Evolutionary conservation across 2,797 vertebrate genomes (phyloP).

Genomic region (Hemitrygon akajei): DNA sequence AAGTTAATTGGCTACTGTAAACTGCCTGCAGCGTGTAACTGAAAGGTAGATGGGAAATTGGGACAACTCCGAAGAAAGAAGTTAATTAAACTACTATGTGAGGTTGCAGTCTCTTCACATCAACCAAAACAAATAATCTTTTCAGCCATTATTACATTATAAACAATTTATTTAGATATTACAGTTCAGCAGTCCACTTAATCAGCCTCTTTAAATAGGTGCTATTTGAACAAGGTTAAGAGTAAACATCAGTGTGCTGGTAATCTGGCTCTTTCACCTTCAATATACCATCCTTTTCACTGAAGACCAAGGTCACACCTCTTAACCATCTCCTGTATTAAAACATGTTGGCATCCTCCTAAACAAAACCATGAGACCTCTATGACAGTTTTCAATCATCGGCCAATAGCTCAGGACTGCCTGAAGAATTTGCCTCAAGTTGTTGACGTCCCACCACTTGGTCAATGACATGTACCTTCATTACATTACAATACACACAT

Average conservation of each 20-base stretch:
- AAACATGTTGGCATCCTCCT: neutral
- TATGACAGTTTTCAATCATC: neutral
- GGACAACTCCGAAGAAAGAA: neutral
- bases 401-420: neutral
- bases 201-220: constrained; percentile 6
- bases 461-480: neutral
- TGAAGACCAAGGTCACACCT: neutral
- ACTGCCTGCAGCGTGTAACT: no score
- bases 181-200: constrained; percentile 29
- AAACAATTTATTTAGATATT: constrained; percentile 34
- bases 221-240: constrained; percentile 10
- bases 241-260: neutral
- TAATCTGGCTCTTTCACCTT: neutral
- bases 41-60: no score
- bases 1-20: no score
- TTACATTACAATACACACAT: neutral
- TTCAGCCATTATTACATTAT: neutral
- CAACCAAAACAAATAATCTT: neutral
- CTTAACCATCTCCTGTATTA: neutral
- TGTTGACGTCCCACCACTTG: neutral
- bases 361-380: neutral
- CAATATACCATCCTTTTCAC: neutral
- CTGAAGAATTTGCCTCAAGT: neutral
- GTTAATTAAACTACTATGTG: neutral
- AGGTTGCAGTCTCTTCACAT: neutral